Base-by-base conservation (phyloP, 2,797 vertebrate species). In the Capromys pilorides region DNA sequence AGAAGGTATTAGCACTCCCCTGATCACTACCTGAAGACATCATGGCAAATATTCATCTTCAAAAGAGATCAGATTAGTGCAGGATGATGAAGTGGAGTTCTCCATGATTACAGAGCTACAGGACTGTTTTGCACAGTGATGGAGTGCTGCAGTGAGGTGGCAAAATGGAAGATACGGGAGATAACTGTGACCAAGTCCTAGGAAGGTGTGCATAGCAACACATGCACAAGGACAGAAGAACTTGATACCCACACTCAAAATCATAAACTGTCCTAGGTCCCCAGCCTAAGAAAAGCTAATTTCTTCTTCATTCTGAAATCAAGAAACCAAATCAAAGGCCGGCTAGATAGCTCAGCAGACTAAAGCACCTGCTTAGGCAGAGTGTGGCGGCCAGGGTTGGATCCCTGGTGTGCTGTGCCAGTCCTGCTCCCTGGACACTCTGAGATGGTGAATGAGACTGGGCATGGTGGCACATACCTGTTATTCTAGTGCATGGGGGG, bases 271-370 rank as follows among this genome's bases (percentile, higher is more conserved):
- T 22, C 3, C 21, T 7, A 13, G 51, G 19, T 79, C n/a, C 19
- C 49, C 13, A 80, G 16, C 4, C 73, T 36, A 61, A 87, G 22
- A 26, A 86, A 75, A 59, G 19, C 73, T 59, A 77, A 49, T 66
- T 26, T 71, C 10, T 62, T 22, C 83, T 36, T 83, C 66, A 71
- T 6, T 26, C 82, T 59, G 92, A 19, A 83, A 64, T 61, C 18
- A 92, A 89, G 24, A 82, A 93, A 77, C 54, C 49, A 49, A 93
- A 87, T 86, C 71, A 77, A 45, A 8, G 45, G 45, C 45, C 45
- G 45, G 45, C 45, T 45, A n/a, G 4, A 45, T 45, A 45, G 45
- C 4, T 45, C 45, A 45, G 45, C 45, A 45, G 45, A 45, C 45
- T 45, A 45, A 45, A 45, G 45, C 45, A 45, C 45, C 45, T 45